phyloP scores from a whole-genome alignment of 2,113 vertebrate genomes.

The Ariopsis seemanni region DNA sequence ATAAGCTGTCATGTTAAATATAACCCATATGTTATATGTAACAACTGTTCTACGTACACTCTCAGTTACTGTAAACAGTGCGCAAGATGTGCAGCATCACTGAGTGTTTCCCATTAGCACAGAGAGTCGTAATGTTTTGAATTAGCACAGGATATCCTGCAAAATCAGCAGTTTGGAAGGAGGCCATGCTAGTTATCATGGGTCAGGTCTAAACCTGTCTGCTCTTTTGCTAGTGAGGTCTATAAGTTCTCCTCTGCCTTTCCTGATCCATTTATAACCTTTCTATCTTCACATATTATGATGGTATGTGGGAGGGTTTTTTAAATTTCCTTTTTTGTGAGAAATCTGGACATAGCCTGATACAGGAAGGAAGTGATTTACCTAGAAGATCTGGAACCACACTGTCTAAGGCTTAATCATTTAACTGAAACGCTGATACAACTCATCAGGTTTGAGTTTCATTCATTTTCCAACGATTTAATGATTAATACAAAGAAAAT shows the following conservation, averaged over 20 bases:
- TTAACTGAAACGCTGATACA: constrained; percentile 39
- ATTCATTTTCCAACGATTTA: background rate
- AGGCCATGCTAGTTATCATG: background rate
- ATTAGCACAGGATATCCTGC: constrained; percentile 23
- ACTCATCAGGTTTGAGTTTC: constrained; percentile 15
- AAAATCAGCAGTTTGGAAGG: constrained; percentile 15
- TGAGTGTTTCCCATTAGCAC: constrained; percentile 20
- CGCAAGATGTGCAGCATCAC: constrained; percentile 8
- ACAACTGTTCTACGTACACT: constrained; percentile 23
- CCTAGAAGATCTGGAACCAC: constrained; percentile 30
- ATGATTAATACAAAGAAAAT: constrained; percentile 12
- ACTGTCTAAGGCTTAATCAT: constrained; percentile 35
- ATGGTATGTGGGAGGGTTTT: background rate
- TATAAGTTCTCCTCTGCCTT: constrained; percentile 1
- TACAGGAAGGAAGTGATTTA: constrained; percentile 45
- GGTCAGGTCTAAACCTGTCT: constrained; percentile 30
- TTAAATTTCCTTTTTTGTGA: background rate
- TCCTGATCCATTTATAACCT: background rate
- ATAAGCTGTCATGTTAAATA: constrained; percentile 15
- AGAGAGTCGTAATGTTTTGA: background rate
- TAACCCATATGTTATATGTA: constrained; percentile 28
- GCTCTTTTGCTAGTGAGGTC: constrained; percentile 37
- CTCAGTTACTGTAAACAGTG: constrained; percentile 28
- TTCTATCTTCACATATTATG: background rate
- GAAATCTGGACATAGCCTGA: constrained; percentile 30